Evolutionary conservation across 2,797 vertebrate species (phyloP).

Genomic region (Prunella strophiata): DNA sequence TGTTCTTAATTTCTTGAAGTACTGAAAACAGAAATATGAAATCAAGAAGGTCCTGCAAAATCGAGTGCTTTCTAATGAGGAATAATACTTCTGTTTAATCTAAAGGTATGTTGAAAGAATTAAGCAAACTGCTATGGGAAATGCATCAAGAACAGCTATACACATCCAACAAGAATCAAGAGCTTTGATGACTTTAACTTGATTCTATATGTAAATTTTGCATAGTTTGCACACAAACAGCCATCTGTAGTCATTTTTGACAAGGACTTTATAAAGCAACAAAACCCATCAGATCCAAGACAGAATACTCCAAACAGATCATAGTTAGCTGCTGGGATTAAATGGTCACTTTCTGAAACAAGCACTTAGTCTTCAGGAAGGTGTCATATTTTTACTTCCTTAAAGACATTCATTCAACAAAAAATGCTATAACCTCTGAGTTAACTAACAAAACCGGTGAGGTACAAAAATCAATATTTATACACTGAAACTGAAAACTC

Average conservation of each 20-base stretch:
- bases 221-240: background rate
- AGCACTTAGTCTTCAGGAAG: background rate
- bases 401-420: conserved; percentile 13
- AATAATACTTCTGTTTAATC: background rate
- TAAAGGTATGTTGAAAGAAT: background rate
- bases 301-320: background rate
- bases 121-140: background rate
- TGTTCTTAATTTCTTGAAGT: background rate
- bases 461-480: conserved; percentile 54
- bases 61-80: background rate
- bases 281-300: background rate
- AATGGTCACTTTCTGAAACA: background rate
- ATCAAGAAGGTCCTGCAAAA: background rate
- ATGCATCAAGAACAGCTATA: background rate
- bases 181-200: background rate
- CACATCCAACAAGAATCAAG: background rate
- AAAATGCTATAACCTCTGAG: background rate
- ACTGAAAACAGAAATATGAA: background rate
- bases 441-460: background rate
- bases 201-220: background rate
- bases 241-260: background rate
- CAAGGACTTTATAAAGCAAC: background rate
- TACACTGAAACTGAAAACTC: conserved; percentile 8
- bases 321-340: background rate
- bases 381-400: background rate